A percentile compares a stretch with the other conserved stretches of the same genome.
Conservation (phyloP, 2,113 vertebrate genomes). For the Scolopax mira region DNA sequence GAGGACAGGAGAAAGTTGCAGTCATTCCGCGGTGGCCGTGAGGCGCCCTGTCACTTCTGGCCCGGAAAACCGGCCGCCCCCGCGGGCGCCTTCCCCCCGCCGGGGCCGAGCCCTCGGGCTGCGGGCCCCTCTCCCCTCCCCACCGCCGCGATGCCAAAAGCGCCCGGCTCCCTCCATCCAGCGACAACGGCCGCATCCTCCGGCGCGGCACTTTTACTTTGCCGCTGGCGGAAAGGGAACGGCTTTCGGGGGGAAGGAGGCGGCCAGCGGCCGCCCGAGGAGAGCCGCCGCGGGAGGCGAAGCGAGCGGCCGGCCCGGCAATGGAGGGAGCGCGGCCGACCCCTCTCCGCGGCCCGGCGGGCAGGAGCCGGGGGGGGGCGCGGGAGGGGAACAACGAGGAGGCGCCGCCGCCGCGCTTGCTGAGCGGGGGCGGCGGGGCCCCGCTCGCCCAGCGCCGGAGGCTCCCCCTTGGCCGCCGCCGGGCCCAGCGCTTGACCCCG, state of each 20-base stretch:
- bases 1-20: slow-evolving; percentile 73
- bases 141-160: slow-evolving; percentile 70
- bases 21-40: slow-evolving; percentile 50
- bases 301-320: neutral
- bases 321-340: neutral
- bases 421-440: neutral
- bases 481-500: slow-evolving; percentile 3
- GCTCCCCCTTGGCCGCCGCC: neutral
- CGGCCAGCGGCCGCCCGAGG: neutral
- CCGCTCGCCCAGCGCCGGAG: neutral
- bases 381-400: neutral
- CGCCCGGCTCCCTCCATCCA: slow-evolving; percentile 57
- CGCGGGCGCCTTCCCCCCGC: neutral
- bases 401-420: too few relatives aligned
- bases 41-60: slow-evolving; percentile 59
- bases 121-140: slow-evolving; percentile 33
- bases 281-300: neutral
- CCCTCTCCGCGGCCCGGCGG: neutral
- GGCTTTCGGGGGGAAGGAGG: neutral
- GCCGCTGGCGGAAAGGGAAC: neutral
- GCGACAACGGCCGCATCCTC: slow-evolving; percentile 42
- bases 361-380: too few relatives aligned
- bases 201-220: slow-evolving; percentile 3
- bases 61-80: neutral
- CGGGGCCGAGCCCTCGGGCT: neutral